A percentile compares a stretch with the other conserved stretches of the same genome.
phyloP scores from a whole-genome alignment of 1,140 invertebrate genomes.

The Bombus cullumanus region DNA sequence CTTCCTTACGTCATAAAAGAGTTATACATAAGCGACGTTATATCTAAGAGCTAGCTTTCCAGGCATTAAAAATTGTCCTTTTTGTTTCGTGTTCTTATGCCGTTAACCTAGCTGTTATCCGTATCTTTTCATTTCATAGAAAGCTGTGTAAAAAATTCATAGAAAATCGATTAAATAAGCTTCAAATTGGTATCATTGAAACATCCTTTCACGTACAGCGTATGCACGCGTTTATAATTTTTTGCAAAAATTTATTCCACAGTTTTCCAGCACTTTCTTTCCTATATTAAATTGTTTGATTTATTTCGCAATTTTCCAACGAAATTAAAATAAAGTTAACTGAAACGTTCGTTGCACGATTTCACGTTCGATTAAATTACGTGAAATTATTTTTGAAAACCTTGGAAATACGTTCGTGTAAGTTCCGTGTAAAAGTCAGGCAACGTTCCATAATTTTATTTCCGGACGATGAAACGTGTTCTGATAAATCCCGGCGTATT shows the following conservation, averaged over 20 bases:
- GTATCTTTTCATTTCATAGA: neutral
- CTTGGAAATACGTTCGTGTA: neutral
- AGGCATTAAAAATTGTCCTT: too few relatives aligned
- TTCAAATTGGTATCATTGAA: neutral
- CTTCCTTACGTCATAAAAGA: slow-evolving; percentile 15
- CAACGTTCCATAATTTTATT: neutral
- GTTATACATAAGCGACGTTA: neutral
- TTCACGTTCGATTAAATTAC: neutral
- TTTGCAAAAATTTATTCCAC: too few relatives aligned
- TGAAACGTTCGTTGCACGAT: neutral
- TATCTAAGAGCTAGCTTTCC: neutral
- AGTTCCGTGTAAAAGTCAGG: neutral
- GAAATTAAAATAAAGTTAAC: neutral
- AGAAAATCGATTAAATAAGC: too few relatives aligned
- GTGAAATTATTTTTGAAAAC: neutral
- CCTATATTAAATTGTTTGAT: neutral
- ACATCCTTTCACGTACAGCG: neutral
- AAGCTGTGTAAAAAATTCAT: neutral
- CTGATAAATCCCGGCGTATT: neutral
- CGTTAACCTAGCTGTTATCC: neutral
- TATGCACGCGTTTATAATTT: too few relatives aligned
- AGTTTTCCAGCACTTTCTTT: too few relatives aligned
- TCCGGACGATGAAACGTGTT: slow-evolving; percentile 9
- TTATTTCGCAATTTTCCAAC: neutral
- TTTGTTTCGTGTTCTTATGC: too few relatives aligned